Base-by-base conservation (phyloP, 2,888 invertebrate genomes). In the Branchipolynoe longqiensis region DNA sequence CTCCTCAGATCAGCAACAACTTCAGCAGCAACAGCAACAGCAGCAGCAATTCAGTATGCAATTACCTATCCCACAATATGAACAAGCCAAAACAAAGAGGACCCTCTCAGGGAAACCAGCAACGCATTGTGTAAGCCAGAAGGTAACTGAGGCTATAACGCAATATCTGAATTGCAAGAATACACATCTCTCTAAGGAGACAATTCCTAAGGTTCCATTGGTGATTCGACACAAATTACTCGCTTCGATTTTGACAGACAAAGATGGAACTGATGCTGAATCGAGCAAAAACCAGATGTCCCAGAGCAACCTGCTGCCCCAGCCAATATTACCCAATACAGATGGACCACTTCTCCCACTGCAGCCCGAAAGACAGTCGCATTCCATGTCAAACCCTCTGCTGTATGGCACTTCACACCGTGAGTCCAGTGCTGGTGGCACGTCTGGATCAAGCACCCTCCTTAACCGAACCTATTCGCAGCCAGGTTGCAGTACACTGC, bases 141-240 rank as follows among this genome's bases (percentile, higher is more conserved):
- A 18, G 12, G 62, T 62, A 62, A 62, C 62, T n/a, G 2, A 31
- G 31, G 62, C 62, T 62, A 62, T 62, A 18, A 62, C 62, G 12
- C n/a, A 69, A 38, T 69, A 69, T 38, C 33, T 69, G 36, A 36
- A 14, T 33, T 22, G 14, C 69, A 41, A 48, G n/a, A 78, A 78
- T 78, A 78, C 54, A 12, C 31, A 48, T 18, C 78, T 78, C 1
- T 22, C 78, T 41, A 41, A 54, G 18, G 4, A 25, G 78, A 25
- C 28, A 25, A 48, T 48, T 31, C 78, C 41, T 1, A 48, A 78
- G 48, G 78, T 78, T 78, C 78, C 78, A 28, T 54, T 78, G 78
- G 78, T 78, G 41, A 22, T 78, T 8, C 41, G 78, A 18, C 78
- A 78, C 25, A 78, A 78, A n/a, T 41, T 78, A 22, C 54, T 78